Percentiles rank a stretch among this genome's conserved stretches.
Conservation (phyloP, 2,113 vertebrate genomes). For the Toxotes jaculatrix region DNA sequence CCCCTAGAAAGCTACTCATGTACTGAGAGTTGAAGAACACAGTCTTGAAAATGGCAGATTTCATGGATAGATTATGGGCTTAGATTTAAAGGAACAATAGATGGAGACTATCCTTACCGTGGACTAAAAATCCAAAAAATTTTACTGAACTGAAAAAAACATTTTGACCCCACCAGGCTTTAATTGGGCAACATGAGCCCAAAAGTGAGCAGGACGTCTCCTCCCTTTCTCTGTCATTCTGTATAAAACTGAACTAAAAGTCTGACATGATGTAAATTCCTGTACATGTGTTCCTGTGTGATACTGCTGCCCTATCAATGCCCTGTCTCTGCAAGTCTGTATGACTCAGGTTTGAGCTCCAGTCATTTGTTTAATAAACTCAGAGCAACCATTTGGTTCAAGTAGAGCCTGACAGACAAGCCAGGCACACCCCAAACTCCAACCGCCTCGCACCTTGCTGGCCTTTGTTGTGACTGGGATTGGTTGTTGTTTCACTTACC, state of each 20-base stretch:
- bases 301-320: constrained; percentile 10
- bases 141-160: neutral
- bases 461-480: constrained; percentile 58
- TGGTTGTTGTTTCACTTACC: constrained; percentile 46
- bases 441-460: constrained; percentile 62
- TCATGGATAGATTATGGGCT: neutral
- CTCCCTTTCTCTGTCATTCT: neutral
- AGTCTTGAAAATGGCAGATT: neutral
- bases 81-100: neutral
- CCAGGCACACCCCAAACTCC: constrained; percentile 71
- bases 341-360: constrained; percentile 41
- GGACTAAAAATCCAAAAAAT: neutral
- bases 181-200: too few relatives aligned
- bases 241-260: neutral
- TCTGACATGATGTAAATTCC: neutral
- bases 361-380: constrained; percentile 54
- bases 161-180: neutral
- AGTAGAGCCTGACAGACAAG: constrained; percentile 66
- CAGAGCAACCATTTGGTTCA: constrained; percentile 54
- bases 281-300: neutral
- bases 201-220: neutral
- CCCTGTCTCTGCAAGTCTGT: constrained; percentile 56
- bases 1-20: neutral
- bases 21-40: neutral
- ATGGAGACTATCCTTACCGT: neutral